These are phyloP conservation scores for Oreamnos americanus DNA, from an alignment of 2,113 vertebrate genomes.

Conservation along the genomic window DNA sequence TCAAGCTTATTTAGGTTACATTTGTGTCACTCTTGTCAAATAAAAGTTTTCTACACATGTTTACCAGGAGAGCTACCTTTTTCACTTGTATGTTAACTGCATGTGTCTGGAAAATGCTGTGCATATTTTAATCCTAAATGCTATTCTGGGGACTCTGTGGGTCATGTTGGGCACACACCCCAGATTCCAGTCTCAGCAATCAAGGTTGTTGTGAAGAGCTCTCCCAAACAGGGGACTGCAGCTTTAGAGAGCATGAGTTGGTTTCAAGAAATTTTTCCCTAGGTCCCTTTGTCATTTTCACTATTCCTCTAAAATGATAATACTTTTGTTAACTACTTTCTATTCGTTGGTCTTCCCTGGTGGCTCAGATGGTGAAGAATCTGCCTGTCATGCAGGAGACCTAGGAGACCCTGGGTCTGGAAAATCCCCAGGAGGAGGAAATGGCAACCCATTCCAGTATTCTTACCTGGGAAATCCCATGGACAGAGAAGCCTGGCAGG, in stretches of 20 bases:
- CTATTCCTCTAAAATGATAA: not conserved
- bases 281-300: not conserved
- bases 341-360: not conserved
- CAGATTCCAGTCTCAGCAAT: not conserved
- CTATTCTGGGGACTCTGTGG: not conserved
- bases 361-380: not conserved
- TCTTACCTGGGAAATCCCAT: not conserved
- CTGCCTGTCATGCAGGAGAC: not conserved
- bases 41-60: not conserved
- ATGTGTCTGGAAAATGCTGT: not conserved
- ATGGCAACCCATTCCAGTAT: not conserved
- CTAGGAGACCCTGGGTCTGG: not conserved
- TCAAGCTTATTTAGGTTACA: not conserved
- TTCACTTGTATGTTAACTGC: not conserved
- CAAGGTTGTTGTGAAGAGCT: not conserved
- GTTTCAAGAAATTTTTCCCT: not conserved
- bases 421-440: not conserved
- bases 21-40: not conserved
- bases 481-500: not conserved
- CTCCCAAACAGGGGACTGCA: not conserved
- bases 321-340: not conserved
- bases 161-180: not conserved
- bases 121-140: not conserved
- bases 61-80: not conserved
- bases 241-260: not conserved